These are phyloP conservation scores for Laticauda laticaudata DNA, from an alignment of 2,113 vertebrate species.

Conservation along the genomic window DNA sequence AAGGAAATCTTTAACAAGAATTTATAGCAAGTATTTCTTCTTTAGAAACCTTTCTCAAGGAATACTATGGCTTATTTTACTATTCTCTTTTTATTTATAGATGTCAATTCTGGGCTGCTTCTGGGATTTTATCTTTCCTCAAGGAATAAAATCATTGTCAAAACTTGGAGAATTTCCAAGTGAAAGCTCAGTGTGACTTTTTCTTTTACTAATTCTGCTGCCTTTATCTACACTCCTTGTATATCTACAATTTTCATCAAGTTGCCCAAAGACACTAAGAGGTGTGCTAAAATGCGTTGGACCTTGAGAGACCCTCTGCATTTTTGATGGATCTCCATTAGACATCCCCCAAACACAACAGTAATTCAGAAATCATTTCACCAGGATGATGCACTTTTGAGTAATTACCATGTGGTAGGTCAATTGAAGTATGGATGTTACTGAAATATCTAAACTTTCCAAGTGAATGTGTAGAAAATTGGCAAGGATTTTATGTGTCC, in stretches of 20 bases:
- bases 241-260: not conserved
- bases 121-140: not conserved
- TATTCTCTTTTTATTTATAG: not conserved
- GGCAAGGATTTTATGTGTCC: not conserved
- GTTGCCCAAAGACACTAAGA: not conserved
- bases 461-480: not conserved
- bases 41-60: not conserved
- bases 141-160: not conserved
- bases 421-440: not conserved
- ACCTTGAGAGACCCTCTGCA: slow-evolving; percentile 24
- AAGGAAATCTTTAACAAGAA: not conserved
- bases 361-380: slow-evolving; percentile 26
- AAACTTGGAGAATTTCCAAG: not conserved
- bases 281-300: slow-evolving; percentile 21
- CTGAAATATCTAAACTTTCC: not conserved
- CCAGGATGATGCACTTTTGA: slow-evolving; percentile 6
- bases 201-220: not conserved
- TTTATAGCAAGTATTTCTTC: not conserved
- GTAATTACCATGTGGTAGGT: not conserved
- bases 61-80: not conserved
- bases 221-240: not conserved
- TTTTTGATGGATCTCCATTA: slow-evolving; percentile 16
- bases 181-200: not conserved
- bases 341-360: slow-evolving; percentile 13
- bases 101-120: not conserved